These are phyloP conservation scores for Bombus picipes DNA, from an alignment of 1,140 invertebrate genomes.

Conservation along the genomic window DNA sequence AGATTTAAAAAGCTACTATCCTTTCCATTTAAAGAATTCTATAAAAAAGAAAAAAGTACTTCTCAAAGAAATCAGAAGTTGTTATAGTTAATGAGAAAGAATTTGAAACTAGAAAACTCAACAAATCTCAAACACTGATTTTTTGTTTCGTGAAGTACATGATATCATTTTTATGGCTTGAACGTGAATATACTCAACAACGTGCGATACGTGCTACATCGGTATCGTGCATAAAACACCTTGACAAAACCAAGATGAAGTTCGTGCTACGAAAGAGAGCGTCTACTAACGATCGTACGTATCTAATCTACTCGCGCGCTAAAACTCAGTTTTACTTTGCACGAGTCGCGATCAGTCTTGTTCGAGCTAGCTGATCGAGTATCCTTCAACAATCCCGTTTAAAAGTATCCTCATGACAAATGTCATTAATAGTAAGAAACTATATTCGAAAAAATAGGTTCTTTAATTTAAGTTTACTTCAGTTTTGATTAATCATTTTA, in stretches of 20 bases:
- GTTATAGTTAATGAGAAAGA: no score
- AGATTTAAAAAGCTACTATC: no score
- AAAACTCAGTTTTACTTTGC: constrained; percentile 12
- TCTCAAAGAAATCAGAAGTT: no score
- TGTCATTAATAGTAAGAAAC: no score
- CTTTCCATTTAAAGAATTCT: no score
- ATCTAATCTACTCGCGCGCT: constrained; percentile 31
- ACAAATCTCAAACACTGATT: no score
- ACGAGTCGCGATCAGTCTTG: neutral
- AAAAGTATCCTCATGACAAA: neutral
- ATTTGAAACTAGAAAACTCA: no score
- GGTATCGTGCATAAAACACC: neutral
- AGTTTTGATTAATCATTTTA: neutral
- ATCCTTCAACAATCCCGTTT: neutral
- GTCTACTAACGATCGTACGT: neutral
- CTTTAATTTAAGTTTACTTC: neutral
- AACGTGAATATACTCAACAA: neutral
- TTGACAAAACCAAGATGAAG: neutral
- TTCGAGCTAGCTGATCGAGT: neutral
- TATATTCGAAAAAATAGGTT: neutral
- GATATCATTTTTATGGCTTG: neutral
- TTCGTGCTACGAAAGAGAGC: constrained; percentile 8
- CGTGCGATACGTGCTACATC: neutral
- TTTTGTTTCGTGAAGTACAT: no score
- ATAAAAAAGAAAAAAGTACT: no score